Conservation (phyloP, 92 coral and sea anemone species). For the Epizoanthus rinbou region DNA sequence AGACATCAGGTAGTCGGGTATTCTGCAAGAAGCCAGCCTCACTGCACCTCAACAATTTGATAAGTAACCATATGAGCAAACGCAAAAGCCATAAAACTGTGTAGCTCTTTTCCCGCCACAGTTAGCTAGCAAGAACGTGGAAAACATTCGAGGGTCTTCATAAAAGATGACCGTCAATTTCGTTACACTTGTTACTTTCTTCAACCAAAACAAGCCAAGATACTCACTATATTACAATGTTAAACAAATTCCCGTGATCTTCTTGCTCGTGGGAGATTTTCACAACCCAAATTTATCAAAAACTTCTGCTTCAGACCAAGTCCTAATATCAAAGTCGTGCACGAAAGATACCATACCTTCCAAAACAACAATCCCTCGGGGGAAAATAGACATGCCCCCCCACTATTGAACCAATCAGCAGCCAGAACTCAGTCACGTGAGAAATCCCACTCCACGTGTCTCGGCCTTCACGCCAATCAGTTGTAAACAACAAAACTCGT, state of each 20-base stretch:
- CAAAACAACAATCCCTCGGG: slow-evolving; percentile 42
- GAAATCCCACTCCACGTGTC: slow-evolving; percentile 41
- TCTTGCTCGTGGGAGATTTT: not conserved
- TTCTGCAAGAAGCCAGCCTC: slow-evolving; percentile 34
- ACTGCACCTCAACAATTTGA: slow-evolving; percentile 35
- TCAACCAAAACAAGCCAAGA: not conserved
- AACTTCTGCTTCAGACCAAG: not conserved
- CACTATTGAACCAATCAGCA: slow-evolving; percentile 15
- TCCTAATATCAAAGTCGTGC: slow-evolving; percentile 11
- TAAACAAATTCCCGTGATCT: not conserved
- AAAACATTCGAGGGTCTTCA: not conserved
- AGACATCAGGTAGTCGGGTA: slow-evolving; percentile 31
- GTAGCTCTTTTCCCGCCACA: slow-evolving; percentile 29
- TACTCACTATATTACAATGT: slow-evolving; percentile 3
- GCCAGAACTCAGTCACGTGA: slow-evolving; percentile 26
- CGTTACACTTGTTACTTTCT: not conserved
- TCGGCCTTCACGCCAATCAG: slow-evolving; percentile 31
- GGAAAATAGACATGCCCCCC: slow-evolving; percentile 45
- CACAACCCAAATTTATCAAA: not conserved
- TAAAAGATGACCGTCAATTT: slow-evolving; percentile 10
- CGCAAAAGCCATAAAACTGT: slow-evolving; percentile 12
- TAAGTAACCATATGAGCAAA: not conserved
- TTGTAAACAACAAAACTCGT: slow-evolving; percentile 43
- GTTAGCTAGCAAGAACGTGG: slow-evolving; percentile 14
- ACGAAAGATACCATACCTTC: slow-evolving; percentile 8